phyloP scores from a whole-genome alignment of 1,140 invertebrate genomes.

The Brachionus manjavacas region DNA sequence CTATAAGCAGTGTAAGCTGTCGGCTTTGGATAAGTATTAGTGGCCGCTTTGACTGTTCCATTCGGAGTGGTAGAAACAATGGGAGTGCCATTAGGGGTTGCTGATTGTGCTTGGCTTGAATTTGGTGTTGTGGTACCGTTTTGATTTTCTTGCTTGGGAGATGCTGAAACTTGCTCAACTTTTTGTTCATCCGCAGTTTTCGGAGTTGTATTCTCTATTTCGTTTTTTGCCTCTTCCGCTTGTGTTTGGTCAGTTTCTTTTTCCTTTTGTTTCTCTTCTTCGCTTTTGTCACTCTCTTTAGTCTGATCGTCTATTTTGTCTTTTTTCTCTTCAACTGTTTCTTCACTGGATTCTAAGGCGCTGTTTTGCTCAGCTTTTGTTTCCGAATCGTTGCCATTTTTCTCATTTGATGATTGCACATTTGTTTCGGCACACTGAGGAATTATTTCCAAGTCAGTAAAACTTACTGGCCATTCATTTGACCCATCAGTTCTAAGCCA shows the following conservation, averaged over 20 bases:
- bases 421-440: neutral
- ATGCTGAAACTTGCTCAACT: neutral
- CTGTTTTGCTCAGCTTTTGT: neutral
- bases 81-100: neutral
- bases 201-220: neutral
- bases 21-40: neutral
- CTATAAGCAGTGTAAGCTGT: neutral
- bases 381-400: neutral
- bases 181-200: neutral
- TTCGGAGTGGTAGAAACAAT: neutral
- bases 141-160: neutral
- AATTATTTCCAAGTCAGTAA: constrained; percentile 24
- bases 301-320: neutral
- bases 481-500: neutral
- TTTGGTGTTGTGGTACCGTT: neutral
- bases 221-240: neutral
- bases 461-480: constrained; percentile 17
- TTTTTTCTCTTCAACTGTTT: neutral
- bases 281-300: neutral
- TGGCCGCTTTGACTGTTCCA: neutral
- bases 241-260: neutral
- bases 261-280: neutral
- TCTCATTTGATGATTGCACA: neutral
- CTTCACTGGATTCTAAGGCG: neutral
- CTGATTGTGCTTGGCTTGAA: neutral